These are phyloP conservation scores for Poeciliopsis occidentalis DNA, from an alignment of 2,113 vertebrate genomes.

Conservation along the genomic window DNA sequence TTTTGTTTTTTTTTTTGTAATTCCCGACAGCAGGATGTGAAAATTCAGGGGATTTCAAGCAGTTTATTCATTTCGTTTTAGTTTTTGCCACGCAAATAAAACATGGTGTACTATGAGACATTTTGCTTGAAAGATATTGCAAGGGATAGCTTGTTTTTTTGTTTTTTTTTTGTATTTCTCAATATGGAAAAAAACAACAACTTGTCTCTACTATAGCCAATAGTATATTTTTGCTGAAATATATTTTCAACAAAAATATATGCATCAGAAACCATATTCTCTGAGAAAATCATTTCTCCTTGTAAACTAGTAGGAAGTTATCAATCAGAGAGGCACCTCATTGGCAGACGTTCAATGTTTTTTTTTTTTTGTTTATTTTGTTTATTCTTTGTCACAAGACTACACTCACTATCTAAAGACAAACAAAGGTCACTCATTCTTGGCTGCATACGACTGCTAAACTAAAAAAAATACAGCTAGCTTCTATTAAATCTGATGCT, in stretches of 20 bases:
- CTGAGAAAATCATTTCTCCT: slow-evolving; percentile 6
- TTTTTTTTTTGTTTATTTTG: slow-evolving; percentile 1
- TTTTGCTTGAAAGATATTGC: background rate
- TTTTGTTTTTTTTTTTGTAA: background rate
- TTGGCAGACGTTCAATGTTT: slow-evolving; percentile 27
- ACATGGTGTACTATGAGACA: no score
- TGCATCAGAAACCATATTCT: slow-evolving; percentile 14
- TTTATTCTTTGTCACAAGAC: slow-evolving; percentile 44
- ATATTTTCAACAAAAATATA: background rate
- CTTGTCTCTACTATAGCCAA: background rate
- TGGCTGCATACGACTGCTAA: slow-evolving; percentile 21
- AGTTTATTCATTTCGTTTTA: no score
- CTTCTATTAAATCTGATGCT: slow-evolving; percentile 41
- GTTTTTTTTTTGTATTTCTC: background rate
- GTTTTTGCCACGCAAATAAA: no score
- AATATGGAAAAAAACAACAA: background rate
- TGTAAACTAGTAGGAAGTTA: slow-evolving; percentile 28
- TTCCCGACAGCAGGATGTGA: background rate
- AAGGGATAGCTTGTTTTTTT: background rate
- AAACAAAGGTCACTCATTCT: slow-evolving; percentile 50
- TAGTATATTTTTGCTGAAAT: background rate
- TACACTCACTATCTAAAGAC: slow-evolving; percentile 37
- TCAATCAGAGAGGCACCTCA: slow-evolving; percentile 39
- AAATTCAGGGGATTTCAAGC: background rate
- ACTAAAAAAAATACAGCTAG: slow-evolving; percentile 55